These are phyloP conservation scores for Rhea americana DNA, from an alignment of 2,113 vertebrate species.

Conservation along the genomic window DNA sequence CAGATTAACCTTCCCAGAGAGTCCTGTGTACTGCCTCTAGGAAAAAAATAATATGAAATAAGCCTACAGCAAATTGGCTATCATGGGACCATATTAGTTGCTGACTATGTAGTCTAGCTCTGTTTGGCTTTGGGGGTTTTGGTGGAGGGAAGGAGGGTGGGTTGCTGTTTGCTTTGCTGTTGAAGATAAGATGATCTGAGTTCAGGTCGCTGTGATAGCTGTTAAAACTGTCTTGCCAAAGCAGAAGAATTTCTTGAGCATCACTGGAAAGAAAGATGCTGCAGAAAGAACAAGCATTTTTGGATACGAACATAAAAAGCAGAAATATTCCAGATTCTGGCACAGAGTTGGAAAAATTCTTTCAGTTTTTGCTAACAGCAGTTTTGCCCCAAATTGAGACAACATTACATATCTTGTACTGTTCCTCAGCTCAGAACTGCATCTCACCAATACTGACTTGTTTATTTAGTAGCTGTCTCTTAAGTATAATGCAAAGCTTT, in stretches of 20 bases:
- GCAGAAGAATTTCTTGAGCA: not conserved
- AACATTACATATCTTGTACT: not conserved
- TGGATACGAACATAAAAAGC: not conserved
- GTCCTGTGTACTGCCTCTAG: not conserved
- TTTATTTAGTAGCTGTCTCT: not conserved
- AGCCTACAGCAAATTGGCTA: not conserved
- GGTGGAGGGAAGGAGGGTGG: not conserved
- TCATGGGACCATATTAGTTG: not conserved
- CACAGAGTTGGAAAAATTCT: not conserved
- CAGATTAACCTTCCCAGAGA: not conserved
- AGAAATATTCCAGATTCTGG: not conserved
- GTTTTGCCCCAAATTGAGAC: not conserved
- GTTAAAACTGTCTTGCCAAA: not conserved
- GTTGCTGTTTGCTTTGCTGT: not conserved
- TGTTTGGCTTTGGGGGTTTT: not conserved
- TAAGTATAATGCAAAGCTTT: not conserved
- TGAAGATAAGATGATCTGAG: not conserved
- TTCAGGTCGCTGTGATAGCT: not conserved
- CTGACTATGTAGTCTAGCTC: not conserved
- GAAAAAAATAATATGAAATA: not conserved
- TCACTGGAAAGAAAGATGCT: not conserved
- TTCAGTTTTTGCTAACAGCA: not conserved
- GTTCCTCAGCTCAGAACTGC: not conserved
- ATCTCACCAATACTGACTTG: not conserved
- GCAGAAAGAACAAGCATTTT: not conserved